Percentiles rank a stretch among this genome's conserved stretches.
Conservation (phyloP, 1,140 invertebrate species). For the Prorops nasuta region DNA sequence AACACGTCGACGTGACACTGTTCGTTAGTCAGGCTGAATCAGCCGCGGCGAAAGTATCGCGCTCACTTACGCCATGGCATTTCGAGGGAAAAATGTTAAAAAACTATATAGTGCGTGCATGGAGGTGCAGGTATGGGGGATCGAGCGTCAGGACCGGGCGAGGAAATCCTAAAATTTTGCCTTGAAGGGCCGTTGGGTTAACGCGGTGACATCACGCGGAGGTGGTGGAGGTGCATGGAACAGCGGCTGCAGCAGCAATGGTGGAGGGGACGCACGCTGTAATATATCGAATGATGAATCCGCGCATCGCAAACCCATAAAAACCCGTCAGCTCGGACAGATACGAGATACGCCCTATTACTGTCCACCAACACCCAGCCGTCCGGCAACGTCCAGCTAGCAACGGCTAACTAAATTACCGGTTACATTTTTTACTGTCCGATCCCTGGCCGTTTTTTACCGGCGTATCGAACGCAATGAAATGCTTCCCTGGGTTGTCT, state of each 20-base stretch:
- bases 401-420: slow-evolving; percentile 56
- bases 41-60: slow-evolving; percentile 1
- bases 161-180: slow-evolving; percentile 27
- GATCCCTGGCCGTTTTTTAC: slow-evolving; percentile 47
- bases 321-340: slow-evolving; percentile 53
- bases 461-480: slow-evolving; percentile 47
- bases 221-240: slow-evolving; percentile 12
- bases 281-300: slow-evolving; percentile 55
- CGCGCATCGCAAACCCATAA: slow-evolving; percentile 54
- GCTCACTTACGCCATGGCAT: not conserved
- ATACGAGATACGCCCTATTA: slow-evolving; percentile 56
- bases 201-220: slow-evolving; percentile 44
- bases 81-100: not conserved
- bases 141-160: slow-evolving; percentile 8
- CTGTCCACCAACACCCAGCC: slow-evolving; percentile 43
- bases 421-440: slow-evolving; percentile 57
- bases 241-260: slow-evolving; percentile 10
- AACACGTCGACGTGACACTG: slow-evolving; percentile 22
- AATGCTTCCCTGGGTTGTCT: slow-evolving; percentile 39
- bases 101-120: not conserved
- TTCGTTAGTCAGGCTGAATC: slow-evolving; percentile 19
- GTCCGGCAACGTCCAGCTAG: slow-evolving; percentile 33
- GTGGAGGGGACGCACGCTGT: slow-evolving; percentile 22
- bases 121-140: no score
- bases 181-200: slow-evolving; percentile 43